These are phyloP conservation scores for Spodoptera frugiperda DNA, from an alignment of 1,140 invertebrate genomes.

Conservation along the genomic window DNA sequence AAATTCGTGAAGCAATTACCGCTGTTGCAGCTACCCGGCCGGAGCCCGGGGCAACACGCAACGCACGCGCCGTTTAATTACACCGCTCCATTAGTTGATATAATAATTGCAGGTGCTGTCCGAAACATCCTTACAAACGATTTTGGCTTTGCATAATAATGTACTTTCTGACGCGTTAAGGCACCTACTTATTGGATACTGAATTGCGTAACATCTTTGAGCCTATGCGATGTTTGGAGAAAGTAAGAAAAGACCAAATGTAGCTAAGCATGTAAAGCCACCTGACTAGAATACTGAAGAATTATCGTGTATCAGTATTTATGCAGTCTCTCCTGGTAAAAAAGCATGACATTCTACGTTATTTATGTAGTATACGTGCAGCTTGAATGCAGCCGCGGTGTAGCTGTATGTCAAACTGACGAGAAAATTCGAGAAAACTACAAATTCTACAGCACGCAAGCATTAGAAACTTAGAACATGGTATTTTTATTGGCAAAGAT, in stretches of 20 bases:
- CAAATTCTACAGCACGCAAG: constrained; percentile 21
- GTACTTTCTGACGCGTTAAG: constrained; percentile 1
- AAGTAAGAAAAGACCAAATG: neutral
- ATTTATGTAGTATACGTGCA: neutral
- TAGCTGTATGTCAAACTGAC: constrained; percentile 27
- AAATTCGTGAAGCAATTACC: constrained; percentile 40
- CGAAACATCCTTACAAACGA: constrained; percentile 28
- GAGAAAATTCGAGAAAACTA: constrained; percentile 27
- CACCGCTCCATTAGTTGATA: constrained; percentile 41
- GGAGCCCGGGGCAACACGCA: constrained; percentile 21
- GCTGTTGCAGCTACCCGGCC: constrained; percentile 17
- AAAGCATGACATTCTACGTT: neutral
- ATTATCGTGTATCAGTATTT: no score
- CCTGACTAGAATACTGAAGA: neutral
- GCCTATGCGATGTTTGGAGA: neutral
- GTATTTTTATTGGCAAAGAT: neutral
- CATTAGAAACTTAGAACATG: neutral
- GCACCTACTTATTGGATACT: neutral
- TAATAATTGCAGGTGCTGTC: constrained; percentile 44
- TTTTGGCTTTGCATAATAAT: constrained; percentile 20
- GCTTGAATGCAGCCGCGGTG: constrained; percentile 6
- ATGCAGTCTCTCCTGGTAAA: neutral
- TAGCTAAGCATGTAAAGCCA: no score
- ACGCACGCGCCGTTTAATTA: constrained; percentile 37
- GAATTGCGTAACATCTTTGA: neutral